phyloP scores from a whole-genome alignment of 2,113 vertebrate genomes.

The Centrocercus urophasianus region DNA sequence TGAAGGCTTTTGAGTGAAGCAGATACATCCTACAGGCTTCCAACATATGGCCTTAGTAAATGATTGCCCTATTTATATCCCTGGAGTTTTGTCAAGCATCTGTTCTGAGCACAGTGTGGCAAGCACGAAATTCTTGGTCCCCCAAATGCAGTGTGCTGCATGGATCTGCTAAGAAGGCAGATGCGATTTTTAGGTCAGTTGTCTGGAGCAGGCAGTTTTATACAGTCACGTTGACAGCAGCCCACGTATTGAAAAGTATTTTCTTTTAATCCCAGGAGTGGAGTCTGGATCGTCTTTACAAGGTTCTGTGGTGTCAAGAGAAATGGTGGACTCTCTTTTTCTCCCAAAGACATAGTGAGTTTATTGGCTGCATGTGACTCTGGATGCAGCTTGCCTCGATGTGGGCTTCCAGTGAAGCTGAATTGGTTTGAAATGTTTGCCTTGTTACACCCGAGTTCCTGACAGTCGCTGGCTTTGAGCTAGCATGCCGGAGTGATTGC shows the following conservation, averaged over 20 bases:
- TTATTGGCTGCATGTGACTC: not conserved
- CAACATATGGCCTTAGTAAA: not conserved
- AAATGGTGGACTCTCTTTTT: not conserved
- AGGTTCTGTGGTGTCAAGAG: not conserved
- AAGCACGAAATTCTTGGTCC: not conserved
- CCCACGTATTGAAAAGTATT: not conserved
- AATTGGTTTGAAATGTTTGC: not conserved
- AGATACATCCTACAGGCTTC: not conserved
- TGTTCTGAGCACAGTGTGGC: not conserved
- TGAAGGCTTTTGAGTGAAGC: not conserved
- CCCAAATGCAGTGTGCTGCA: not conserved
- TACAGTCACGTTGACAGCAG: not conserved
- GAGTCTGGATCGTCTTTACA: not conserved
- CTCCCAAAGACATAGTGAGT: not conserved
- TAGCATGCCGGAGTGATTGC: not conserved
- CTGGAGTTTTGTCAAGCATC: constrained; percentile 7
- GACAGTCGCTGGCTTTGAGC: not conserved
- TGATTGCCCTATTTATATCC: not conserved
- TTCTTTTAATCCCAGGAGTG: not conserved
- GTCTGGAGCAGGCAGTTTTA: not conserved
- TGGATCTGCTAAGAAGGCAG: constrained; percentile 16
- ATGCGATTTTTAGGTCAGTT: constrained; percentile 8
- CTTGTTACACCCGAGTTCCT: accelerated
- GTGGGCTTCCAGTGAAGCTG: not conserved
- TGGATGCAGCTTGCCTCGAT: not conserved